Evolutionary conservation across 2,888 invertebrate genomes (phyloP).

Genomic region (Drosophila recens): DNA sequence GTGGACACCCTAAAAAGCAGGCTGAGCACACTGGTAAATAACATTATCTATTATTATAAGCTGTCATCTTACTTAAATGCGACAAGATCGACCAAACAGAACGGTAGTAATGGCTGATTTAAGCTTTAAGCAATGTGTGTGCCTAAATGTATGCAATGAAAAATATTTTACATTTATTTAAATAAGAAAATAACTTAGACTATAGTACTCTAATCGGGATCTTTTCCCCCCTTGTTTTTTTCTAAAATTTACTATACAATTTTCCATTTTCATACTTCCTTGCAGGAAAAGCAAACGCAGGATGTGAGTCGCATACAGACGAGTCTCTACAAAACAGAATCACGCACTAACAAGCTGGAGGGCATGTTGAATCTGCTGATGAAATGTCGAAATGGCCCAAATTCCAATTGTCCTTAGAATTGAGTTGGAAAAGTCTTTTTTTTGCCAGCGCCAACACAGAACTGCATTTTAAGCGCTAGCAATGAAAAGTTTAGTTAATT

Average conservation of each 20-base stretch:
- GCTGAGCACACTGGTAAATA: slow-evolving; percentile 81
- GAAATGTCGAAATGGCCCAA: slow-evolving; percentile 84
- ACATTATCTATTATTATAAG: too few relatives aligned
- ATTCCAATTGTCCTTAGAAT: slow-evolving; percentile 80
- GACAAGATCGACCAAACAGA: too few relatives aligned
- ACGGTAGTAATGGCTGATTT: too few relatives aligned
- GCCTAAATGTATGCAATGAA: too few relatives aligned
- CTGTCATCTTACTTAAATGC: too few relatives aligned
- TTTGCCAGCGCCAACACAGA: slow-evolving; percentile 44
- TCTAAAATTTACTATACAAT: background rate
- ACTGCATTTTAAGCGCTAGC: slow-evolving; percentile 75
- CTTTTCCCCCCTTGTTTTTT: background rate
- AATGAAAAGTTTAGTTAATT: slow-evolving; percentile 62
- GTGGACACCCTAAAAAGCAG: slow-evolving; percentile 83
- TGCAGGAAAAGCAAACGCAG: slow-evolving; percentile 84
- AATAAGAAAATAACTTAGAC: too few relatives aligned
- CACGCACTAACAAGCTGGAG: slow-evolving; percentile 85
- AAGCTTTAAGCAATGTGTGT: too few relatives aligned
- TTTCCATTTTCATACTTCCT: rapidly evolving
- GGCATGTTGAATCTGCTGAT: slow-evolving; percentile 85
- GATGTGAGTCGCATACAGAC: slow-evolving; percentile 85
- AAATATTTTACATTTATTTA: too few relatives aligned
- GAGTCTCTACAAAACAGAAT: slow-evolving; percentile 85
- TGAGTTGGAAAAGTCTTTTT: background rate
- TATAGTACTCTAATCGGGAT: too few relatives aligned